Evolutionary conservation across 1,140 invertebrate species (phyloP).

Genomic region (Daktulosphaira vitifoliae): DNA sequence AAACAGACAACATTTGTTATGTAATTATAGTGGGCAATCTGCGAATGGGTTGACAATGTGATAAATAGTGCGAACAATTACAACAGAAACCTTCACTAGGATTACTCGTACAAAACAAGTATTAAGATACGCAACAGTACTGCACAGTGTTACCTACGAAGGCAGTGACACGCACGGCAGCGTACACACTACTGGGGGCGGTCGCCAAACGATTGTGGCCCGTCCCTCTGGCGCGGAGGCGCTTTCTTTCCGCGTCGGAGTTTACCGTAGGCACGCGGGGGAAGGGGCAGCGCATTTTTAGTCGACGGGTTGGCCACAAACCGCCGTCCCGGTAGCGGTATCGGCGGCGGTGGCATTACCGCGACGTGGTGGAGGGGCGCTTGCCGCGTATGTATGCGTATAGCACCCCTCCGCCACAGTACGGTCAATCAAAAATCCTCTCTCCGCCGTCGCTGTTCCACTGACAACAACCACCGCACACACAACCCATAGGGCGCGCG

Average conservation of each 20-base stretch:
- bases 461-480: neutral
- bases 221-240: constrained; percentile 17
- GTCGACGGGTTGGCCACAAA: constrained; percentile 30
- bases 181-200: constrained; percentile 7
- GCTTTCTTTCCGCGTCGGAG: constrained; percentile 24
- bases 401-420: neutral
- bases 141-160: too few species aligned
- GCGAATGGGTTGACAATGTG: too few species aligned
- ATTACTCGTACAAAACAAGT: too few species aligned
- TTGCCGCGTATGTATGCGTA: neutral
- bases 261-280: constrained; percentile 2
- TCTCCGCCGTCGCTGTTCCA: neutral
- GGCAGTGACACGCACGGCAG: neutral
- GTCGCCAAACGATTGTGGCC: constrained; percentile 10
- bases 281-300: constrained; percentile 16
- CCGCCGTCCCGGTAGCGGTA: constrained; percentile 26
- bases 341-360: too few species aligned
- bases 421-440: constrained; percentile 27
- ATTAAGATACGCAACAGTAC: too few species aligned
- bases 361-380: constrained; percentile 16
- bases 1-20: too few species aligned
- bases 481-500: neutral
- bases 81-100: too few species aligned
- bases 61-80: too few species aligned
- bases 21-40: too few species aligned